These are phyloP conservation scores for Aradus depressus DNA, from an alignment of 2,888 invertebrate species.

Conservation along the genomic window DNA sequence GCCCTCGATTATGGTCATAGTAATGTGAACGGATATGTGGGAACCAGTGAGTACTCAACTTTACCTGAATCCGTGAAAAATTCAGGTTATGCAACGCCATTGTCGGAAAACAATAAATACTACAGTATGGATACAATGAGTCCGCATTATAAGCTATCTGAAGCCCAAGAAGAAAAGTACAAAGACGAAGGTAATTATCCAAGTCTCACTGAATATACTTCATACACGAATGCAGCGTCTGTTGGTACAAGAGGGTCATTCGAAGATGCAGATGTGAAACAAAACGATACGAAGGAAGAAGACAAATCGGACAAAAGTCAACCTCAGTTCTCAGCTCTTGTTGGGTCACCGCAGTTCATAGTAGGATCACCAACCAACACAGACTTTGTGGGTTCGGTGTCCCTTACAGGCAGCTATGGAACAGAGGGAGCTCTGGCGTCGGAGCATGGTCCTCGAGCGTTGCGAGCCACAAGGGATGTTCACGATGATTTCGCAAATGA, in stretches of 20 bases:
- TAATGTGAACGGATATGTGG: slow-evolving; percentile 27
- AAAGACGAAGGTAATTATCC: slow-evolving; percentile 22
- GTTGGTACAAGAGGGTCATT: slow-evolving; percentile 24
- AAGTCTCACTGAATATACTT: slow-evolving; percentile 26
- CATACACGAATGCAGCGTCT: slow-evolving; percentile 29
- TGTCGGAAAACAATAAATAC: slow-evolving; percentile 23
- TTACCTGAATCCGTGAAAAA: slow-evolving; percentile 26
- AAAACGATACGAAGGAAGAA: slow-evolving; percentile 17
- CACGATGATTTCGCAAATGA: slow-evolving; percentile 29
- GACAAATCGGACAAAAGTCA: slow-evolving; percentile 30
- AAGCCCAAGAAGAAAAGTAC: slow-evolving; percentile 7
- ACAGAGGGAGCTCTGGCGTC: slow-evolving; percentile 33
- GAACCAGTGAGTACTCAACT: slow-evolving; percentile 25
- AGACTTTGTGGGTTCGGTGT: slow-evolving; percentile 26
- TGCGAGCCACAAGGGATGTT: slow-evolving; percentile 31
- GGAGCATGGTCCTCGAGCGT: slow-evolving; percentile 39
- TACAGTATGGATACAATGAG: slow-evolving; percentile 27
- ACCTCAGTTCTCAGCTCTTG: slow-evolving; percentile 28
- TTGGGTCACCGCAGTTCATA: slow-evolving; percentile 24
- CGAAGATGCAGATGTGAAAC: slow-evolving; percentile 1
- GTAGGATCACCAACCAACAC: too few species aligned
- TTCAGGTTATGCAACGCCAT: slow-evolving; percentile 17
- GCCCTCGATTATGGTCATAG: slow-evolving; percentile 22
- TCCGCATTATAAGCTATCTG: slow-evolving; percentile 23
- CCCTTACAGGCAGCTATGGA: slow-evolving; percentile 28